Conservation (phyloP, 2,797 vertebrate species). For the Sternotherus odoratus region DNA sequence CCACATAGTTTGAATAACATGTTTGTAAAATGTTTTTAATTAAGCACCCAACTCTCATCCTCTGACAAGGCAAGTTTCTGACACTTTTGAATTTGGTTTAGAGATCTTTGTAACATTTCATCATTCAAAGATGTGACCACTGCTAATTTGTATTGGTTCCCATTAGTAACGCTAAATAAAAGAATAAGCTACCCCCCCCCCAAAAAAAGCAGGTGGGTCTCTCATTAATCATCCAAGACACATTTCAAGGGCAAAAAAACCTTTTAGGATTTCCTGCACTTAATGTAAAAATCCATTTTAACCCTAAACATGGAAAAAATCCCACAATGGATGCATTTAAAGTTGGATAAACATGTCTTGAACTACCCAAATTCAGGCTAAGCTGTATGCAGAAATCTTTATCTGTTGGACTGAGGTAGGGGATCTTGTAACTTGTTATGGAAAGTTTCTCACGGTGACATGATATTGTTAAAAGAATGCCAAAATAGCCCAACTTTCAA, state of each 20-base stretch:
- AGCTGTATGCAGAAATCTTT: background rate
- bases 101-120: background rate
- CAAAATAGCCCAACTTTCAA: accelerated
- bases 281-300: background rate
- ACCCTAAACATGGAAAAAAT: background rate
- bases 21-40: background rate
- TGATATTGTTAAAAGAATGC: background rate
- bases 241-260: background rate
- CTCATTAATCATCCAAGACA: background rate
- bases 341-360: background rate
- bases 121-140: background rate
- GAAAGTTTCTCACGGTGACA: background rate
- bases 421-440: background rate
- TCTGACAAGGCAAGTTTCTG: background rate
- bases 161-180: background rate
- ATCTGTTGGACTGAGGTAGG: accelerated
- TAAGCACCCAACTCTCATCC: background rate
- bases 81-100: background rate
- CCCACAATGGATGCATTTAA: background rate
- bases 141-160: background rate
- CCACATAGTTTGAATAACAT: background rate
- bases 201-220: background rate
- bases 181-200: accelerated
- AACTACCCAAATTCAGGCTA: background rate
- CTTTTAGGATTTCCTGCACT: background rate